phyloP scores from a whole-genome alignment of 2,888 invertebrate genomes.

The Escarpia spicata region DNA sequence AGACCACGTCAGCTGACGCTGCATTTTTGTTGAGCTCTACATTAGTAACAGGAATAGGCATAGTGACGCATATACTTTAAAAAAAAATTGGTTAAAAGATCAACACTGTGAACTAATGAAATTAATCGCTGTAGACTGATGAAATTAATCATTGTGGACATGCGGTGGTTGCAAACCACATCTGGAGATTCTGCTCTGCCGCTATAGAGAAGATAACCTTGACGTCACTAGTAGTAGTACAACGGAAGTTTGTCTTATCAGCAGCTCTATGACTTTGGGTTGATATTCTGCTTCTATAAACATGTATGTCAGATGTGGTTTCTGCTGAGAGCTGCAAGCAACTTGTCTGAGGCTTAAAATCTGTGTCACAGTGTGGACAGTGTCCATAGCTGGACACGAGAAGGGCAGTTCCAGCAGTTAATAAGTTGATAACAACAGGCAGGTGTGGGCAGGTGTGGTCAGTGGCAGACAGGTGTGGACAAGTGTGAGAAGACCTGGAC shows the following conservation, averaged over 20 bases:
- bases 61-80: background rate
- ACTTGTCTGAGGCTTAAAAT: background rate
- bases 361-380: too few species aligned
- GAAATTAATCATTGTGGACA: background rate
- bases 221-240: background rate
- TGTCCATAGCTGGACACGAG: too few species aligned
- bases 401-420: too few species aligned
- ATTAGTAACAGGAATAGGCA: background rate
- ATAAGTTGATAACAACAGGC: too few species aligned
- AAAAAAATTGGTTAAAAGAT: background rate
- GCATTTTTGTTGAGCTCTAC: background rate
- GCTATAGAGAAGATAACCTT: background rate
- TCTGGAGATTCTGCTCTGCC: background rate
- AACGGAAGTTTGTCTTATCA: conserved; percentile 4
- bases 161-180: background rate
- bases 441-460: background rate
- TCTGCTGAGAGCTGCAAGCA: conserved; percentile 1
- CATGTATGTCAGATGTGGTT: background rate
- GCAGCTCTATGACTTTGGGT: background rate
- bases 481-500: background rate
- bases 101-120: background rate
- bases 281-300: background rate
- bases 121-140: background rate
- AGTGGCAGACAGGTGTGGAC: background rate
- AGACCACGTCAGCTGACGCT: background rate